These are phyloP conservation scores for Prochilodus magdalenae DNA, from an alignment of 2,113 vertebrate genomes.

Conservation along the genomic window DNA sequence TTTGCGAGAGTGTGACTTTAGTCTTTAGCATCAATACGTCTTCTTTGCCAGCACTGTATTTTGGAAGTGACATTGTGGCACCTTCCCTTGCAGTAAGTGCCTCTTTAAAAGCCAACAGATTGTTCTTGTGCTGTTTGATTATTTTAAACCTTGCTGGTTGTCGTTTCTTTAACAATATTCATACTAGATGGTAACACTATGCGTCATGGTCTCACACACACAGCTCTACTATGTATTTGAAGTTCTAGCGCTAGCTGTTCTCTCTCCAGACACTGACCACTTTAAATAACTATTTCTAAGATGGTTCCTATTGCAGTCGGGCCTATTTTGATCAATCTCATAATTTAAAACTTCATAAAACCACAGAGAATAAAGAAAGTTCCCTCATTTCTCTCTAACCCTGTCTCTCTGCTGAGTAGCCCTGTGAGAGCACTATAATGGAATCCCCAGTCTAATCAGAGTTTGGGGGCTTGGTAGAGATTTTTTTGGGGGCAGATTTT, in stretches of 20 bases:
- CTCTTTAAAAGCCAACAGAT: neutral
- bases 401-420: slow-evolving; percentile 23
- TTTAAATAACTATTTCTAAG: neutral
- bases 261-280: neutral
- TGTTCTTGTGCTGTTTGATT: neutral
- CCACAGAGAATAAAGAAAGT: slow-evolving; percentile 14
- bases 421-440: slow-evolving; percentile 33
- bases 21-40: neutral
- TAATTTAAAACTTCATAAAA: slow-evolving; percentile 6
- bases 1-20: neutral
- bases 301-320: neutral
- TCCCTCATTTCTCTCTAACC: slow-evolving; percentile 27
- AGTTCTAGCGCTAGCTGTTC: neutral
- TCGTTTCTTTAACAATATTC: neutral
- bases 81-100: neutral
- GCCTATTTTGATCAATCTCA: slow-evolving; percentile 12
- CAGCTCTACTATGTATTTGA: neutral
- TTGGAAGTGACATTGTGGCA: neutral
- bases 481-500: slow-evolving; percentile 67
- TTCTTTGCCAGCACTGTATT: neutral
- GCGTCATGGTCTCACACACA: neutral
- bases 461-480: slow-evolving; percentile 30
- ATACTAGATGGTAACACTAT: slow-evolving; percentile 66
- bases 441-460: slow-evolving; percentile 56
- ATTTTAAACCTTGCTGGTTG: neutral